Base-by-base conservation (phyloP, 2,888 invertebrate species). In the Pheosia tremula region DNA sequence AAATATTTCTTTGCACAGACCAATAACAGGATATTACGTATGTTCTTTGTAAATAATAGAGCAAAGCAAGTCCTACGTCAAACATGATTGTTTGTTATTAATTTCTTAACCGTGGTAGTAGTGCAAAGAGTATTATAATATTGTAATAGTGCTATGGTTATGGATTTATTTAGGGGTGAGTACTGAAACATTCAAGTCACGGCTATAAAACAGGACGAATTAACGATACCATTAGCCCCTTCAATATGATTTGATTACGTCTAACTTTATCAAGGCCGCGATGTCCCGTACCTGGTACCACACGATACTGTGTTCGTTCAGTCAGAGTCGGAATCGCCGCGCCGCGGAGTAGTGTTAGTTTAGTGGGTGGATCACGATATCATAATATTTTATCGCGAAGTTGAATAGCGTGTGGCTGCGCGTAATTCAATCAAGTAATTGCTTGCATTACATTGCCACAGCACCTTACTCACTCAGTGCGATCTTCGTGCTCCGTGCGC, bases 251-350 rank as follows among this genome's bases (percentile, higher is more conserved):
- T 68, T 74, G 78, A 77, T 83, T 84, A 82, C 82, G 83, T 84
- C 85, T 88, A 87, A 84, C 85, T 81, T 73, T 79, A 84, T 84
- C 92, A 93, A 93, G 93, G 93, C 89, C 93, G 93, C 85, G 78
- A 81, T 78, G 73, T 75, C 71, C 76, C 82, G 93, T 93, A 83
- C 91, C 93, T 85, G 93, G 91, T 80, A 91, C 91, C 71, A 79
- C 24, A 67, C 75, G 75, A 77, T 76, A 79, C 79, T 71, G 75
- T 75, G 78, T 77, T 77, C 78, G 66, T 66, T 66, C 63, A 59
- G 61, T 24, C 60, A 71, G 68, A 71, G 72, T 67, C 45, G 24
- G 24, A 56, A 57, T 64, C 67, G 66, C 72, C 70, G 68, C 71
- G 71, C 77, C 72, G 75, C 78, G 69, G 74, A 78, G 71, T 72